Conservation (phyloP, 2,797 vertebrate species). For the Synanceia verrucosa region DNA sequence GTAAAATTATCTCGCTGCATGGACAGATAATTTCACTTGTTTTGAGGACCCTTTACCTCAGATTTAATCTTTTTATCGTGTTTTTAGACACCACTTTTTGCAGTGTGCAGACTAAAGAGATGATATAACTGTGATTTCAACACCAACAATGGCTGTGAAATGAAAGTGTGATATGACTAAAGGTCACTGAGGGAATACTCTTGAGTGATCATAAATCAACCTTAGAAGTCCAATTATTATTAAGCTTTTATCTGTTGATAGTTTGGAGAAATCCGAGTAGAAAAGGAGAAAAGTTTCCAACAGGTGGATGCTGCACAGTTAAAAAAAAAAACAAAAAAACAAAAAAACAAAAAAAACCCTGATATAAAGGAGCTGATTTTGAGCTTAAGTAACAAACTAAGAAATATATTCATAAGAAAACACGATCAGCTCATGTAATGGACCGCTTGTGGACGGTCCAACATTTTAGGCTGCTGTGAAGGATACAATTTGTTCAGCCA, state of each 20-base stretch:
- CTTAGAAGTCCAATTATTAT: background rate
- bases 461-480: background rate
- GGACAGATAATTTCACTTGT: too few relatives aligned
- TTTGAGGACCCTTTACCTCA: too few relatives aligned
- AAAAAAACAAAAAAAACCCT: too few relatives aligned
- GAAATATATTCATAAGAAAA: background rate
- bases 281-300: too few relatives aligned
- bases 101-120: too few relatives aligned
- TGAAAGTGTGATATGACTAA: background rate
- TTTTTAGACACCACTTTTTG: too few relatives aligned
- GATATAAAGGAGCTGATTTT: background rate
- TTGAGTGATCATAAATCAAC: background rate
- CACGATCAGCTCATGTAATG: background rate
- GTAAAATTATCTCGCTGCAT: too few relatives aligned
- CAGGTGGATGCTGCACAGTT: too few relatives aligned
- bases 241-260: background rate
- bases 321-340: too few relatives aligned
- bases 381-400: background rate
- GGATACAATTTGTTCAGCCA: background rate
- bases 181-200: background rate
- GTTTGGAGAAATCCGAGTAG: background rate
- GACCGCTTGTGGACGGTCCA: background rate
- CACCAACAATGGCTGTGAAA: background rate
- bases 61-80: too few relatives aligned
- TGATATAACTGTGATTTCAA: too few relatives aligned